Base-by-base conservation (phyloP, 2,888 invertebrate species). In the Spodoptera littoralis region DNA sequence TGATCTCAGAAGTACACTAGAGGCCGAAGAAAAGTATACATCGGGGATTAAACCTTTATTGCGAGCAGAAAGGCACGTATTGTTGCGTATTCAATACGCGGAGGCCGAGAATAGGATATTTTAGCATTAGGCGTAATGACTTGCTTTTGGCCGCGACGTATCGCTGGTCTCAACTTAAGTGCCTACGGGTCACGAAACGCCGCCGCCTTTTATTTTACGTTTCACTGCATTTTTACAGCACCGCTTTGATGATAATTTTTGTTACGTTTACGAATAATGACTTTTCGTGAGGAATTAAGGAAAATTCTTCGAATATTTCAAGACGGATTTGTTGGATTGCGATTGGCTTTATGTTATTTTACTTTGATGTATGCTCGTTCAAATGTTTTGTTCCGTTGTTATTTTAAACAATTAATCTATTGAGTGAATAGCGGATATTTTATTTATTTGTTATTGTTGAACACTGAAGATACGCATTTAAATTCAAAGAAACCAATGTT, bases 1-100 rank as follows among this genome's bases (percentile, higher is more conserved):
- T 84, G 83, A 83, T 80, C 74, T 79, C 72, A 66, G 73, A 81
- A 78, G 79, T 82, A 82, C 81, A 76, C 77, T 68, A 47, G 72
- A 70, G 81, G 73, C 76, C 73, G 46, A 70, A 54, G 45, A 57
- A 79, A 77, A 70, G 70, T 73, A 77, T 77, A 70, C 79, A 73
- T 46, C 46, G 70, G 79, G 79, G 77, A 80, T 78, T 77, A 72
- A 72, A 69, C 75, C 72, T 80, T 80, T 70, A 78, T 72, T 74
- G 75, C 65, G 62, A 75, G 67, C 11, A 65, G 64, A 69, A 77
- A 70, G 65, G 69, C 66, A 60, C 67, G 75, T 80, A 78, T 78
- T 78, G 77, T 78, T 80, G 75, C 61, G 80, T 74, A 80, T 80
- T 78, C 77, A 77, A 80, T 78, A 78, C 78, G 62, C 68, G 79